Evolutionary conservation across 1,140 invertebrate genomes (phyloP), one percentile per base, ranked within the genome.

Genomic region (Zaprionus kolodkinae): DNA sequence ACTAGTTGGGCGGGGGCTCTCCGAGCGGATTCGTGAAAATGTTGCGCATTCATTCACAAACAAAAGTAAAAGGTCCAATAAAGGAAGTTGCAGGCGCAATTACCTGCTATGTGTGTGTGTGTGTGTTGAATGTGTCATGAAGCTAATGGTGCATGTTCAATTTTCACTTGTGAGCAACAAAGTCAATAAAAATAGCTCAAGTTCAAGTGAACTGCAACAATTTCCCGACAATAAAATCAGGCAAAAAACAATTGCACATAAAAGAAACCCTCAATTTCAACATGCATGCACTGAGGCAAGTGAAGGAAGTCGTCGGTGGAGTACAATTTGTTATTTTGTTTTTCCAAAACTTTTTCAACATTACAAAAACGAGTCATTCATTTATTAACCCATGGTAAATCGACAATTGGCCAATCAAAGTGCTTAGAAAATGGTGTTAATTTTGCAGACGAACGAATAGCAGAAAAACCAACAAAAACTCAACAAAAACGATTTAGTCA

Each of bases 401-500:
- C 43, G 59, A 38, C 72, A 74, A 38, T 69, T 60, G 50, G 71
- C 65, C 50, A 68, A 71, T 61, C 40, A 25, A 48, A 17, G 27
- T 25, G 45, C 50, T 38, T 27, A 74, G 52, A 27, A 65, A 84
- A 81, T 60, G 63, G 83, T 87, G 83, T 84, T 87, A 87, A 87
- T 88, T 86, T 78, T 70, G 69, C 71, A 78, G 60, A 71, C 43
- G 15, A 13, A 56, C 50, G 36, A 66, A 78, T 40, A 54, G 43
- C 54, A 38, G 55, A 27, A 60, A 72, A 65, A 62, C 36, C 71
- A 62, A 67, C 50, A 70, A 62, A 52, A 57, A 27, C 62, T 25
- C 6, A n/a, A 30, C 36, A 25, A 40, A 71, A 45, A 35, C 35
- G 45, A 64, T 25, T 65, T 36, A 52, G 59, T 64, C 60, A 70